Percentiles rank a stretch among this genome's conserved stretches.
Evolutionary conservation across 1,140 invertebrate species (phyloP).

Genomic region (Trachymyrmex cornetzi): DNA sequence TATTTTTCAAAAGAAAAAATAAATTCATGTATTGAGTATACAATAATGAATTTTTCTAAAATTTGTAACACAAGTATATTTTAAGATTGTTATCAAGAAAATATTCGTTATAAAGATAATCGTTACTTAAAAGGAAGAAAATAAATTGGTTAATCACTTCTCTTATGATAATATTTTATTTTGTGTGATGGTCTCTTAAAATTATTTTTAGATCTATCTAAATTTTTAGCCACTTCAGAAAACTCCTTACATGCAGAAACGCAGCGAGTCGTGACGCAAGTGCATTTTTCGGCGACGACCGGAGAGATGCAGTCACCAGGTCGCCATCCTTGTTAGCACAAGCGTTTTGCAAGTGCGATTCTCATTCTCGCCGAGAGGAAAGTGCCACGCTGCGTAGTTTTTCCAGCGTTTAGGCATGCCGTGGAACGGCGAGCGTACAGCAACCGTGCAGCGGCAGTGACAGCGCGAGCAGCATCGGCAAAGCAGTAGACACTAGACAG

Average conservation of each 20-base stretch:
- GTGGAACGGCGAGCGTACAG: not conserved
- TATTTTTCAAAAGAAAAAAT: too few species aligned
- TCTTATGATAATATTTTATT: too few species aligned
- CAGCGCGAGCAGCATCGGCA: not conserved
- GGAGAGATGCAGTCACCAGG: not conserved
- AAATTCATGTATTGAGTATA: too few species aligned
- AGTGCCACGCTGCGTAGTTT: constrained; percentile 43
- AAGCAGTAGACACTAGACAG: constrained; percentile 21
- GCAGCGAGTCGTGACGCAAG: constrained; percentile 23
- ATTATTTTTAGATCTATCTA: too few species aligned
- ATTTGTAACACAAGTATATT: too few species aligned
- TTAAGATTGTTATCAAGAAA: too few species aligned
- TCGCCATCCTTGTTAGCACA: constrained; percentile 25
- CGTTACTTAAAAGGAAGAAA: too few species aligned
- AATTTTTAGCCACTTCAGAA: too few species aligned
- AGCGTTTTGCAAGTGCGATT: constrained; percentile 44
- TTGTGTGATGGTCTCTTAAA: too few species aligned
- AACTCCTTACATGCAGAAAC: not conserved
- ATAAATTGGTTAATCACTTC: too few species aligned
- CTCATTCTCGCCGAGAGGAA: constrained; percentile 36
- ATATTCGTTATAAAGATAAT: too few species aligned
- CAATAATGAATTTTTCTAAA: too few species aligned
- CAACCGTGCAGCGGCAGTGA: not conserved
- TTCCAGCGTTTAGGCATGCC: constrained; percentile 37
- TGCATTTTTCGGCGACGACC: constrained; percentile 39